Conservation (phyloP, 1,140 invertebrate species). For the Rhopalosiphum padi region DNA sequence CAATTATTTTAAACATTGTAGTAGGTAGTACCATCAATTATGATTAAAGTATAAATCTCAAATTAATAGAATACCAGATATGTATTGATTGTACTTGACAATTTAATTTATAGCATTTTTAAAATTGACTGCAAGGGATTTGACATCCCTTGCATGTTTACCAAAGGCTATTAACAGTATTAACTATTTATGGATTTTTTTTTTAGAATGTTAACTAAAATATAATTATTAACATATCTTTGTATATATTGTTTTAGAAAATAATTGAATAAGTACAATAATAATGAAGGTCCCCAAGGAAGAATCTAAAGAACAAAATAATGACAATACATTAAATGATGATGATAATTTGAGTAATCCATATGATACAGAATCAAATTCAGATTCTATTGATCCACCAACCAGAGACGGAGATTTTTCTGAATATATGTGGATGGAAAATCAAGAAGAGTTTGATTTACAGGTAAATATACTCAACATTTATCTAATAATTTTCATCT, state of each 20-base stretch:
- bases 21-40: no score
- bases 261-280: background rate
- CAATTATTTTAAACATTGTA: no score
- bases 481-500: no score
- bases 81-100: no score
- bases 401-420: conserved; percentile 77
- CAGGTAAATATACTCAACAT: conserved; percentile 67
- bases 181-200: no score
- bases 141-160: no score
- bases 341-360: conserved; percentile 53
- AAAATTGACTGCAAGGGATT: no score
- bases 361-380: conserved; percentile 57
- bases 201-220: background rate
- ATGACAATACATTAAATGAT: conserved; percentile 52
- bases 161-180: no score
- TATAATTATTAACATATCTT: background rate
- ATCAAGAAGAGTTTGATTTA: conserved; percentile 87
- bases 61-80: no score
- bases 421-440: conserved; percentile 91
- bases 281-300: conserved; percentile 53
- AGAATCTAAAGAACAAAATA: conserved; percentile 53
- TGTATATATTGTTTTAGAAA: conserved; percentile 16
- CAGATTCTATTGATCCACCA: conserved; percentile 67
- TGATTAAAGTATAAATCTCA: no score
- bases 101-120: no score